Percentiles rank a stretch among this genome's conserved stretches.
These are phyloP conservation scores for Fabriciana adippe DNA, from an alignment of 2,888 invertebrate genomes.

Conservation along the genomic window DNA sequence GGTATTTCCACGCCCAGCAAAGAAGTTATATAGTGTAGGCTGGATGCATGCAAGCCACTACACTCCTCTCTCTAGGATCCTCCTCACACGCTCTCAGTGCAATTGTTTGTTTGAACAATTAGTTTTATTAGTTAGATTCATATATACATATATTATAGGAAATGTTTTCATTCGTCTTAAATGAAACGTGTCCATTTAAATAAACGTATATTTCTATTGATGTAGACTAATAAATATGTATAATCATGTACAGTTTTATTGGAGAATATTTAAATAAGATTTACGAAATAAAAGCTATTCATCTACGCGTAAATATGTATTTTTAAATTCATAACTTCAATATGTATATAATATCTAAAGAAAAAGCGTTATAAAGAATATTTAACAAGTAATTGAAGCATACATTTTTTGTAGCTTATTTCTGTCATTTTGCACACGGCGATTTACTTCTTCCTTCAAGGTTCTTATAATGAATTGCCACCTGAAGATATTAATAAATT, in stretches of 20 bases:
- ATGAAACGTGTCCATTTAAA: conserved; percentile 73
- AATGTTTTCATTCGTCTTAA: conserved; percentile 62
- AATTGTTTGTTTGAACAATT: conserved; percentile 75
- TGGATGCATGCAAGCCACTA: conserved; percentile 41
- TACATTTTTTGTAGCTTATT: neutral
- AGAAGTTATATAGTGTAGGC: conserved; percentile 84
- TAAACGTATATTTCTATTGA: conserved; percentile 67
- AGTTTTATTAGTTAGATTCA: conserved; percentile 61
- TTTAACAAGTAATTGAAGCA: neutral
- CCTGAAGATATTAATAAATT: conserved; percentile 2
- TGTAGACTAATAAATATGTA: conserved; percentile 65
- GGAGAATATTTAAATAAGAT: conserved; percentile 47
- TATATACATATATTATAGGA: conserved; percentile 56
- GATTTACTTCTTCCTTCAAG: neutral
- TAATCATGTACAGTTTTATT: conserved; percentile 79
- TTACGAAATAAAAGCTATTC: conserved; percentile 35
- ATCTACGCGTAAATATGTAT: conserved; percentile 29
- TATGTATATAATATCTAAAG: conserved; percentile 4
- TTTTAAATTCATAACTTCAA: conserved; percentile 22
- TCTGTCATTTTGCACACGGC: too few relatives aligned
- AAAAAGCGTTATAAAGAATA: conserved; percentile 1
- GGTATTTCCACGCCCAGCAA: conserved; percentile 96
- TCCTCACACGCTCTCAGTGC: conserved; percentile 71
- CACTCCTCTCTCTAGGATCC: conserved; percentile 46
- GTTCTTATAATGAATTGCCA: conserved; percentile 5